These are phyloP conservation scores for Nylanderia fulva DNA, from an alignment of 1,140 invertebrate genomes.

Conservation along the genomic window DNA sequence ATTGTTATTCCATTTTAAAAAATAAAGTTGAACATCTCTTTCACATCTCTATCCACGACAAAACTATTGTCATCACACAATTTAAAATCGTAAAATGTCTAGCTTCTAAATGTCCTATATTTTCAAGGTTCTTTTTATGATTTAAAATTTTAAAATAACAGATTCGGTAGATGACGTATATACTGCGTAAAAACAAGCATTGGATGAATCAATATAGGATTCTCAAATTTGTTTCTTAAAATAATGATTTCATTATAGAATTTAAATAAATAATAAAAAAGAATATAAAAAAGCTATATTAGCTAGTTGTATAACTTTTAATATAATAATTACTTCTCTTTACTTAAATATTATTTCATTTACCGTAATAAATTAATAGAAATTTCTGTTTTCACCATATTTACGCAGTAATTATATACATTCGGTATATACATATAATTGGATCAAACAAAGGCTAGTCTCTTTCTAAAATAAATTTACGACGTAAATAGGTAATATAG, in stretches of 20 bases:
- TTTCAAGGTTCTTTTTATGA: no score
- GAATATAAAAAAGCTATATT: background rate
- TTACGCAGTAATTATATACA: background rate
- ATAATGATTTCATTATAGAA: slow-evolving; percentile 12
- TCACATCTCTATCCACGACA: no score
- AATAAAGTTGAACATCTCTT: no score
- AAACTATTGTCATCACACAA: no score
- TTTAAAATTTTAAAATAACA: no score
- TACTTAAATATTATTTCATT: background rate
- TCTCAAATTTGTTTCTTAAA: background rate
- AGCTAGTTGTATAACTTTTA: background rate
- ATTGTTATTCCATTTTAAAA: no score
- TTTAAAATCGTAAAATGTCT: no score
- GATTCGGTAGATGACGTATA: background rate
- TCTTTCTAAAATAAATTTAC: slow-evolving; percentile 21
- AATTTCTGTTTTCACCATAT: background rate
- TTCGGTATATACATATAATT: background rate
- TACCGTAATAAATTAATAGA: background rate
- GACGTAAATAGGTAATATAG: slow-evolving; percentile 34
- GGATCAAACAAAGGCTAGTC: background rate
- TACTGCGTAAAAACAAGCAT: background rate
- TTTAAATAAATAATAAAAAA: slow-evolving; percentile 8
- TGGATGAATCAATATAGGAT: slow-evolving; percentile 4
- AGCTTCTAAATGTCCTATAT: no score
- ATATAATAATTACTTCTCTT: slow-evolving; percentile 6